These are phyloP conservation scores for Polydesmus complanatus DNA, from an alignment of 2,888 invertebrate species.

Conservation along the genomic window DNA sequence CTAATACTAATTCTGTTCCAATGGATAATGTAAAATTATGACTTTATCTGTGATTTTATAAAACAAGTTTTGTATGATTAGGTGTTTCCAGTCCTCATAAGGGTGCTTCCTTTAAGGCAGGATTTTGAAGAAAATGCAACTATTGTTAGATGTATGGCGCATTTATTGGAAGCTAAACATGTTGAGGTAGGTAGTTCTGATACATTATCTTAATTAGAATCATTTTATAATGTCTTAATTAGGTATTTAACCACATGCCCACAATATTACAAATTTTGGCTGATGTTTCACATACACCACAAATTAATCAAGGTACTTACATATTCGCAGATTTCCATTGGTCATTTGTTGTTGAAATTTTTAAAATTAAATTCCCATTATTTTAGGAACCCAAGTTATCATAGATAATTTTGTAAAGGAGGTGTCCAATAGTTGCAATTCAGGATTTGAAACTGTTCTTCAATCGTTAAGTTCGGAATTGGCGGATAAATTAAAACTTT, in stretches of 20 bases:
- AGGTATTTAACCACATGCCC: conserved; percentile 13
- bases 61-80: conserved; percentile 26
- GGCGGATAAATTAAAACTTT: not conserved
- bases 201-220: not conserved
- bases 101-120: conserved; percentile 54
- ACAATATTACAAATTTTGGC: conserved; percentile 15
- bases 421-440: not conserved
- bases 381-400: conserved; percentile 9
- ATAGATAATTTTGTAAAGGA: conserved; percentile 7
- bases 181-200: conserved; percentile 28
- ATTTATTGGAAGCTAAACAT: conserved; percentile 48
- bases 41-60: not conserved
- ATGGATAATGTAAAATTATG: conserved; percentile 43
- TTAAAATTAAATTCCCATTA: not conserved
- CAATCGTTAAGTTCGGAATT: conserved; percentile 1
- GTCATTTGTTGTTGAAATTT: not conserved
- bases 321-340: not conserved
- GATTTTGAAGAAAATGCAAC: conserved; percentile 60
- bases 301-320: conserved; percentile 13
- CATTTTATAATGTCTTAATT: not conserved
- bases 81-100: conserved; percentile 55
- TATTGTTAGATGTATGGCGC: conserved; percentile 48
- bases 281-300: conserved; percentile 4
- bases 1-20: conserved; percentile 48
- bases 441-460: not conserved